These are phyloP conservation scores for Zootoca vivipara DNA, from an alignment of 2,113 vertebrate genomes.

Conservation along the genomic window DNA sequence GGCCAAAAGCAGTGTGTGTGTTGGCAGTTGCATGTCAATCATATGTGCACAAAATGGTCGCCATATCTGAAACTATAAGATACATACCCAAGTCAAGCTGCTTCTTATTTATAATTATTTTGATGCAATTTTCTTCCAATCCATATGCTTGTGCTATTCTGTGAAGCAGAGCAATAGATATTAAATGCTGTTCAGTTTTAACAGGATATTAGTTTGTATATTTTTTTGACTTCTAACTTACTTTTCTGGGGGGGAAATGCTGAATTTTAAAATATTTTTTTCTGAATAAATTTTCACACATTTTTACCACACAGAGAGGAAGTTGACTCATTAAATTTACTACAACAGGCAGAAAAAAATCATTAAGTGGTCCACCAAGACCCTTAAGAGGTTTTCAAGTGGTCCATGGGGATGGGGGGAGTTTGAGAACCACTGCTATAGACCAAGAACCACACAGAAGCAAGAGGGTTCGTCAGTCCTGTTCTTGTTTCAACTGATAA, in stretches of 20 bases:
- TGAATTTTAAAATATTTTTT: background rate
- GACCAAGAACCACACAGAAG: background rate
- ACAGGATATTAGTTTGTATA: background rate
- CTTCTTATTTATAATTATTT: conserved; percentile 84
- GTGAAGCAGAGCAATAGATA: conserved; percentile 59
- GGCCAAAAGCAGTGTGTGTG: too few relatives aligned
- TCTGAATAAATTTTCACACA: background rate
- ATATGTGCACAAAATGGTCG: too few relatives aligned
- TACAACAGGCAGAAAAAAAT: too few relatives aligned
- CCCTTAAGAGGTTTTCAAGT: too few relatives aligned
- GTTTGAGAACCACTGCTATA: too few relatives aligned
- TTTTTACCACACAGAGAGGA: background rate
- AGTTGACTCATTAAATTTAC: background rate
- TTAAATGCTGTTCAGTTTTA: conserved; percentile 16
- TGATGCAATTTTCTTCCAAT: conserved; percentile 79
- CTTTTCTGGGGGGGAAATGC: too few relatives aligned
- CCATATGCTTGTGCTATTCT: conserved; percentile 80
- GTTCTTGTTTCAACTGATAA: background rate
- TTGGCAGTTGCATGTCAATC: too few relatives aligned
- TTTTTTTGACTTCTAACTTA: background rate
- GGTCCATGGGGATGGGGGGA: too few relatives aligned
- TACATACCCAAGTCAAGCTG: conserved; percentile 80
- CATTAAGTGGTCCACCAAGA: too few relatives aligned
- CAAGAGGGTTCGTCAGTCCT: background rate
- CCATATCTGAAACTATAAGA: background rate